Evolutionary conservation across 1,140 invertebrate genomes (phyloP).

Genomic region (Colletes latitarsis): DNA sequence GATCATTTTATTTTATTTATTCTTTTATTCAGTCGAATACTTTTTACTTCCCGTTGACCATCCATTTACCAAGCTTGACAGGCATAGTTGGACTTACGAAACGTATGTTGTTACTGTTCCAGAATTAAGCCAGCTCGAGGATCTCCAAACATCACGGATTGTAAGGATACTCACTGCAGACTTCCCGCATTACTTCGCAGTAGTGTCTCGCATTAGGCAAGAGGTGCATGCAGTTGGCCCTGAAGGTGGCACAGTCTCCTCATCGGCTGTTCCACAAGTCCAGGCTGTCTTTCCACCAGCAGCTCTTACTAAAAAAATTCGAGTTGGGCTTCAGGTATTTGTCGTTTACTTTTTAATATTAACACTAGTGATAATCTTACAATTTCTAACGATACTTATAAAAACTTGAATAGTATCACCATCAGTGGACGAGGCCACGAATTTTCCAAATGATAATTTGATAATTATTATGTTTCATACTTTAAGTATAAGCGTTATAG

Average conservation of each 20-base stretch:
- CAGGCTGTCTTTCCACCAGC: constrained; percentile 97
- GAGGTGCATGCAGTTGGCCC: constrained; percentile 97
- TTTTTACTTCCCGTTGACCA: too few species aligned
- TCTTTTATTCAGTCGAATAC: too few species aligned
- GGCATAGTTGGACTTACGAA: not conserved
- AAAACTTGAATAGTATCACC: too few species aligned
- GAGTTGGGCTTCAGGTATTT: constrained; percentile 94
- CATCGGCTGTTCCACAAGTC: constrained; percentile 96
- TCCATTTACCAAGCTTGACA: too few species aligned
- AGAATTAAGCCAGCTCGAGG: constrained; percentile 92
- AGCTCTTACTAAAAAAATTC: constrained; percentile 97
- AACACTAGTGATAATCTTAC: too few species aligned
- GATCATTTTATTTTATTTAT: not conserved
- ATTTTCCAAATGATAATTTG: too few species aligned
- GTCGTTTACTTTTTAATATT: not conserved
- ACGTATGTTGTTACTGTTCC: constrained; percentile 43
- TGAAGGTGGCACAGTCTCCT: constrained; percentile 96
- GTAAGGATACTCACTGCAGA: constrained; percentile 96
- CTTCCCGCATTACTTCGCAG: constrained; percentile 98
- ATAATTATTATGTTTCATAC: too few species aligned
- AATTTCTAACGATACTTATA: too few species aligned
- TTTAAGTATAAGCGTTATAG: too few species aligned
- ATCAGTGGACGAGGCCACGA: too few species aligned
- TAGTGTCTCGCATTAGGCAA: constrained; percentile 95
- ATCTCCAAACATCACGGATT: constrained; percentile 92